These are phyloP conservation scores for Phainopepla nitens DNA, from an alignment of 2,113 vertebrate species.

Conservation along the genomic window DNA sequence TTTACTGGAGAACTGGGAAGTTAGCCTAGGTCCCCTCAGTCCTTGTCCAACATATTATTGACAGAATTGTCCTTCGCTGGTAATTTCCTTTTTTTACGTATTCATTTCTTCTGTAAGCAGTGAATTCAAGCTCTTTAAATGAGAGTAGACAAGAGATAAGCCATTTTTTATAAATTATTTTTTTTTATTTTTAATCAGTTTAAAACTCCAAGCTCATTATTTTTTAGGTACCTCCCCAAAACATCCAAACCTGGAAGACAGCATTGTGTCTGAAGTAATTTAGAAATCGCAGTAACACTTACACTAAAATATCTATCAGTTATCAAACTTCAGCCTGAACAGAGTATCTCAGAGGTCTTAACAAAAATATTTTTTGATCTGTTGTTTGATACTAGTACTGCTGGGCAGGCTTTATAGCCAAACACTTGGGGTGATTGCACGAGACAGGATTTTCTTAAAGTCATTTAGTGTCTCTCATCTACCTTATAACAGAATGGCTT, in stretches of 20 bases:
- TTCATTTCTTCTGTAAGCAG: background rate
- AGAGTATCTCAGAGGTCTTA: background rate
- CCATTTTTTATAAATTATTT: background rate
- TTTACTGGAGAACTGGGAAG: background rate
- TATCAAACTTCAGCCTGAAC: background rate
- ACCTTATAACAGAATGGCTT: background rate
- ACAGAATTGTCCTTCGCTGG: background rate
- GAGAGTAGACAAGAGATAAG: background rate
- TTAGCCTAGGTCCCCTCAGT: background rate
- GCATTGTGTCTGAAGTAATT: background rate
- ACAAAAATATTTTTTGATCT: background rate
- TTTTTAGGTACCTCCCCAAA: background rate
- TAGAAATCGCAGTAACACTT: background rate
- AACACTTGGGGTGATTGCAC: background rate
- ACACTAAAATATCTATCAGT: background rate
- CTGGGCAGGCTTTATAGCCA: background rate
- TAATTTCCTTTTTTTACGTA: background rate
- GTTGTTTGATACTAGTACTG: background rate
- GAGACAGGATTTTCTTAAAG: background rate
- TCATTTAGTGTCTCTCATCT: background rate
- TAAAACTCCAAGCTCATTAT: background rate
- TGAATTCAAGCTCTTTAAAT: background rate
- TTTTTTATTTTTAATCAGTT: background rate
- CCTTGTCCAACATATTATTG: background rate
- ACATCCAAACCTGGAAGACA: background rate